phyloP scores from a whole-genome alignment of 2,888 invertebrate genomes.

The Acronicta psi region DNA sequence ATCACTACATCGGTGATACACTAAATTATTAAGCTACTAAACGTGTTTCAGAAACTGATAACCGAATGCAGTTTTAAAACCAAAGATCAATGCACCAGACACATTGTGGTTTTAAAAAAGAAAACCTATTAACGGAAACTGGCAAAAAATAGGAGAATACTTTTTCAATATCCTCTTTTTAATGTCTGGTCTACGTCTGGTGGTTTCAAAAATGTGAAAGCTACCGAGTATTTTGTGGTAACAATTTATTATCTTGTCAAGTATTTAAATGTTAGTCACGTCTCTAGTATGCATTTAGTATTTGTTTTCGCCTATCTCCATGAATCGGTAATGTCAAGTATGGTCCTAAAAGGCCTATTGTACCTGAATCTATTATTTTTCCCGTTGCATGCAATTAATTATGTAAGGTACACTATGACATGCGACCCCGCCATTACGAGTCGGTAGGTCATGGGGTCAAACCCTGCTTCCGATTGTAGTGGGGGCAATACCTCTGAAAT shows the following conservation, averaged over 20 bases:
- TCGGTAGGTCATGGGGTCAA: no score
- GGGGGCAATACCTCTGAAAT: no score
- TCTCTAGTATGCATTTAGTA: not conserved
- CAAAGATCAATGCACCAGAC: slow-evolving; percentile 53
- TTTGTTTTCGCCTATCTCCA: not conserved
- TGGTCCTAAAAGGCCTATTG: not conserved
- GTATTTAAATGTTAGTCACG: not conserved
- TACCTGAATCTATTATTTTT: not conserved
- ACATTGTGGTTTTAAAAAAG: slow-evolving; percentile 8
- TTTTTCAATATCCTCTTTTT: slow-evolving; percentile 13
- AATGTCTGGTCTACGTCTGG: slow-evolving; percentile 12
- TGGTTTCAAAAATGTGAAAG: slow-evolving; percentile 36
- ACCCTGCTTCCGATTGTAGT: no score
- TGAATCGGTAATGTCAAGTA: not conserved
- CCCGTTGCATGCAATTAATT: not conserved
- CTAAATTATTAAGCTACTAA: no score
- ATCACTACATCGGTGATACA: no score
- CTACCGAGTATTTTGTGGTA: slow-evolving; percentile 6
- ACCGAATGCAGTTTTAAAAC: slow-evolving; percentile 5
- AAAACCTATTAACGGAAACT: not conserved
- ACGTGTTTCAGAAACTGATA: not conserved
- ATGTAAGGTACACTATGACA: not conserved
- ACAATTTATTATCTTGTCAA: slow-evolving; percentile 1
- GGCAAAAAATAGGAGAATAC: slow-evolving; percentile 32
- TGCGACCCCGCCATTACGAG: no score